phyloP scores from a whole-genome alignment of 2,797 vertebrate species.

The Nasua narica region DNA sequence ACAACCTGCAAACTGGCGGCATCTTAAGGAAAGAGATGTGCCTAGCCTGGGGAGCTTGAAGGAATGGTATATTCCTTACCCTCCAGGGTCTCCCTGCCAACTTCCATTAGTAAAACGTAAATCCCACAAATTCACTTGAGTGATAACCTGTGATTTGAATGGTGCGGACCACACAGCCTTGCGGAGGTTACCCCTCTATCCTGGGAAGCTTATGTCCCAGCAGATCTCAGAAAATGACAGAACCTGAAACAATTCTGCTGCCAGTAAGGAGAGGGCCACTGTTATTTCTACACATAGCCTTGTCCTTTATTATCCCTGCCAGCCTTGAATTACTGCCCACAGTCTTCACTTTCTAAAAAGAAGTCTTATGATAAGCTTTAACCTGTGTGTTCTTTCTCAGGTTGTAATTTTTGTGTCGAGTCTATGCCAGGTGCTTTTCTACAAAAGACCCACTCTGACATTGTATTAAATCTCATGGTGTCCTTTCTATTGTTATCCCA shows the following conservation, averaged over 20 bases:
- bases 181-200: not conserved
- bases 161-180: not conserved
- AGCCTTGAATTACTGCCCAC: not conserved
- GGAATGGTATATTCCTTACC: not conserved
- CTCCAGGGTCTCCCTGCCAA: not conserved
- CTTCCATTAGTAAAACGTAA: not conserved
- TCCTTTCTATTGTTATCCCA: conserved; percentile 25
- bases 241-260: not conserved
- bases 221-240: not conserved
- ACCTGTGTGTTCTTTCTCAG: not conserved
- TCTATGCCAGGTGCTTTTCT: not conserved
- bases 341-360: not conserved
- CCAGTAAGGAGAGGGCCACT: not conserved
- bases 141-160: not conserved
- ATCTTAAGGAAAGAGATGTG: not conserved
- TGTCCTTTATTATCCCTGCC: not conserved
- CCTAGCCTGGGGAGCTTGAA: not conserved
- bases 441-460: not conserved
- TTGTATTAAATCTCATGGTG: not conserved
- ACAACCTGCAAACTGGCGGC: not conserved
- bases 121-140: not conserved
- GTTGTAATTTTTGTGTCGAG: conserved; percentile 44
- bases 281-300: not conserved
- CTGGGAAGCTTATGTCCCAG: not conserved
- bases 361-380: not conserved